Percentiles rank a stretch among this genome's conserved stretches.
Evolutionary conservation across 2,113 vertebrate species (phyloP).

Genomic region (Rhinopithecus roxellana): DNA sequence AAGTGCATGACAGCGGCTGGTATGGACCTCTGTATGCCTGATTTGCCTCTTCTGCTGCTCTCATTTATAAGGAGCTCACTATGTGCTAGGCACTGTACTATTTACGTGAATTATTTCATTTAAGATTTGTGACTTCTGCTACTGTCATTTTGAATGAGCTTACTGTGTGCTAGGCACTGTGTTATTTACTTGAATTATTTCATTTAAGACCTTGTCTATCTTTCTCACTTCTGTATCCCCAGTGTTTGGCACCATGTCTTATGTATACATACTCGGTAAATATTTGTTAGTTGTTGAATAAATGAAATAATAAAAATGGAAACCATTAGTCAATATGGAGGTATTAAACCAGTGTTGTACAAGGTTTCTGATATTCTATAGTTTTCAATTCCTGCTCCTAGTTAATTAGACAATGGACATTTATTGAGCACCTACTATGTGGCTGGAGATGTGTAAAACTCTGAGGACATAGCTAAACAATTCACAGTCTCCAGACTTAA

Average conservation of each 20-base stretch:
- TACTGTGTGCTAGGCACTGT: background rate
- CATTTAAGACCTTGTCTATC: background rate
- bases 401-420: background rate
- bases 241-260: background rate
- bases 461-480: background rate
- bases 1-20: no score
- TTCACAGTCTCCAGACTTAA: background rate
- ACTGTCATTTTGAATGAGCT: background rate
- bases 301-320: constrained; percentile 10
- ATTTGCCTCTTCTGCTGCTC: background rate
- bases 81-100: background rate
- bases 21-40: background rate
- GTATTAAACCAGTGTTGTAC: background rate
- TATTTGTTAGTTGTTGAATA: constrained; percentile 6
- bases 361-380: background rate
- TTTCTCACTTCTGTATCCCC: background rate
- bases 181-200: background rate
- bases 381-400: background rate
- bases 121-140: background rate
- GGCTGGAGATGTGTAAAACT: background rate
- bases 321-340: background rate
- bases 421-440: background rate
- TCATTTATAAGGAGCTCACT: background rate
- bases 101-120: background rate
- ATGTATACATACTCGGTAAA: background rate